Percentiles rank a stretch among this genome's conserved stretches.
Evolutionary conservation across 2,888 invertebrate species (phyloP).

Genomic region (Plutella xylostella): DNA sequence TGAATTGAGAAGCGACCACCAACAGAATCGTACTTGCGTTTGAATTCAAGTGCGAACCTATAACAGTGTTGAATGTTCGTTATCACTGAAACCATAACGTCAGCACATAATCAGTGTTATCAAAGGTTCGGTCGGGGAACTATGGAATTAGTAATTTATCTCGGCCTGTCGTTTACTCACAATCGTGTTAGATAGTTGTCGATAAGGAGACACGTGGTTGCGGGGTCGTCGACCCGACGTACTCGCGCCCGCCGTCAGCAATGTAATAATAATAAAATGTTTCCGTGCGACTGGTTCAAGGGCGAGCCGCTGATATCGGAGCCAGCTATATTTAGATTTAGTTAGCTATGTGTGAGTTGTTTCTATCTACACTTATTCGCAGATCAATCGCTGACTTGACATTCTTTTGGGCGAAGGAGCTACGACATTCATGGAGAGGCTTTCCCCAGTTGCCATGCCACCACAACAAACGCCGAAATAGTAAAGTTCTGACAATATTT

Average conservation of each 20-base stretch:
- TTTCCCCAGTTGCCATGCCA: too few species aligned
- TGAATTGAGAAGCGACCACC: neutral
- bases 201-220: slow-evolving; percentile 70
- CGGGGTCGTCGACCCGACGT: slow-evolving; percentile 66
- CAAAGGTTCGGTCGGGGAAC: slow-evolving; percentile 55
- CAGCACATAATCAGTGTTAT: too few species aligned
- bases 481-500: too few species aligned
- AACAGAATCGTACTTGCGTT: neutral
- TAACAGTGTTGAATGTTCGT: neutral
- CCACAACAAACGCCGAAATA: too few species aligned
- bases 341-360: slow-evolving; percentile 44
- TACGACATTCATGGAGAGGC: too few species aligned
- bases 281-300: slow-evolving; percentile 71
- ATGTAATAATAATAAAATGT: slow-evolving; percentile 71
- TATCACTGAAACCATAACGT: too few species aligned
- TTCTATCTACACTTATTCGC: neutral
- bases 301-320: slow-evolving; percentile 70
- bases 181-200: slow-evolving; percentile 71
- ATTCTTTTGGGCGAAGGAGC: too few species aligned
- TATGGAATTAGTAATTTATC: slow-evolving; percentile 69
- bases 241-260: slow-evolving; percentile 69
- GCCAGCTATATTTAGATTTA: slow-evolving; percentile 70
- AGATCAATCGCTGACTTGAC: neutral
- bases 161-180: slow-evolving; percentile 65
- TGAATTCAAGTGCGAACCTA: neutral